phyloP scores from a whole-genome alignment of 2,113 vertebrate species.

The Amazona guildingii region DNA sequence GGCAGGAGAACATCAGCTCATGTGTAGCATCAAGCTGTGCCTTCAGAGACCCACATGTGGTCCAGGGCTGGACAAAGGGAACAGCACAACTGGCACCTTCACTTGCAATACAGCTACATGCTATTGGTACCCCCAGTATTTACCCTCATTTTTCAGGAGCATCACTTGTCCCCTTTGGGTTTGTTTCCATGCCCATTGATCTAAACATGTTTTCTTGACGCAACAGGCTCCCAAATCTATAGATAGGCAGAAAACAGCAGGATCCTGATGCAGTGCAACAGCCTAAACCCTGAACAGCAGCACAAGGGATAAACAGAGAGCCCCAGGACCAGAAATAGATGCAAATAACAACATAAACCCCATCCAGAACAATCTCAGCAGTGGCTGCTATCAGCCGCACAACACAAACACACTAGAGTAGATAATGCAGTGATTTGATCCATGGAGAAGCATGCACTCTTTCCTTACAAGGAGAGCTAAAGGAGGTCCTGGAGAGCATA shows the following conservation, averaged over 20 bases:
- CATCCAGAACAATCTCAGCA: not conserved
- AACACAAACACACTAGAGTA: fast-evolving
- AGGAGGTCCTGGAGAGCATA: not conserved
- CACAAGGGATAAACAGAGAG: not conserved
- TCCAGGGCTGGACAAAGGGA: not conserved
- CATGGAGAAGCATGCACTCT: not conserved
- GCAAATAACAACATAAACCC: not conserved
- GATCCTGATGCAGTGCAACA: not conserved
- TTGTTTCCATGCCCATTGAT: not conserved
- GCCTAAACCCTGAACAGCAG: not conserved
- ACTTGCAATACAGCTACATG: fast-evolving
- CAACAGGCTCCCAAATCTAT: not conserved
- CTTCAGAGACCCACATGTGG: not conserved
- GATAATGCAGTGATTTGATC: not conserved
- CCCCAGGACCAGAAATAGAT: not conserved
- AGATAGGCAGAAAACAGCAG: not conserved
- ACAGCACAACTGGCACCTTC: not conserved
- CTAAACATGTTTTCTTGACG: fast-evolving
- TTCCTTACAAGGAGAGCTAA: not conserved
- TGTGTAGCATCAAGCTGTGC: not conserved
- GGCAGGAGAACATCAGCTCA: not conserved
- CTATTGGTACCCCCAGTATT: fast-evolving
- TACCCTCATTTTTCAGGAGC: not conserved
- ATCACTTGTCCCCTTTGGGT: not conserved
- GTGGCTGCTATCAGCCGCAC: not conserved